These are phyloP conservation scores for Epizoanthus fatuus DNA, from an alignment of 92 coral and sea anemone species.

Conservation along the genomic window DNA sequence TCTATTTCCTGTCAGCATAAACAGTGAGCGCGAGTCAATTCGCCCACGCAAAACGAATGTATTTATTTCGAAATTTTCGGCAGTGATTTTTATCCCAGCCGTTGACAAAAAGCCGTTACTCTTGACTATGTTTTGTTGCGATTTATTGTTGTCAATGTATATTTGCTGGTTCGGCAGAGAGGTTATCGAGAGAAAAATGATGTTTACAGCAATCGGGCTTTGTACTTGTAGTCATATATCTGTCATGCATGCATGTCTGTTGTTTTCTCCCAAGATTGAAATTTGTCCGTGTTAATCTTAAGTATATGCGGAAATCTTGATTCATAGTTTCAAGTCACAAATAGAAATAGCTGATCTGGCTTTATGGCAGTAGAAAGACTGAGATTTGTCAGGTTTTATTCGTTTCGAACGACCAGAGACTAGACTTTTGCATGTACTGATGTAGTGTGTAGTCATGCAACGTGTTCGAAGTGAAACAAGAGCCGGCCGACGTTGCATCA, in stretches of 20 bases:
- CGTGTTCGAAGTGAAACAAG: constrained; percentile 32
- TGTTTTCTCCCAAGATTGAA: not conserved
- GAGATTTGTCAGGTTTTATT: not conserved
- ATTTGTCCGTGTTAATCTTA: not conserved
- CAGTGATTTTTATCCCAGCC: not conserved
- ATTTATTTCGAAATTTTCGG: constrained; percentile 27
- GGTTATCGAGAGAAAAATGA: constrained; percentile 1
- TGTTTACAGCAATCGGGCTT: constrained; percentile 36
- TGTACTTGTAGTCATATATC: constrained; percentile 31
- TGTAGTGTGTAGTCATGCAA: constrained; percentile 2
- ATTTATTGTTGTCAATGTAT: not conserved
- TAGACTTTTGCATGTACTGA: not conserved
- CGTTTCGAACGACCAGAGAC: constrained; percentile 8
- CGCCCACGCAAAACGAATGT: constrained; percentile 59
- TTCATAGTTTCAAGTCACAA: not conserved
- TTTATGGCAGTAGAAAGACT: not conserved
- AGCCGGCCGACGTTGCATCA: constrained; percentile 1
- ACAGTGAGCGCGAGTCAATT: constrained; percentile 34
- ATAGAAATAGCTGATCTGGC: not conserved
- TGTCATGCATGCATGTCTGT: constrained; percentile 23
- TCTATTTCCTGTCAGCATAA: constrained; percentile 54
- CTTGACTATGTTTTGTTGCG: not conserved
- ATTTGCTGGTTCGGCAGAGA: not conserved
- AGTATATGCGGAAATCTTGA: not conserved
- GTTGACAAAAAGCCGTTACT: not conserved